These are phyloP conservation scores for Aspidoscelis tigris DNA, from an alignment of 2,113 vertebrate species.

Conservation along the genomic window DNA sequence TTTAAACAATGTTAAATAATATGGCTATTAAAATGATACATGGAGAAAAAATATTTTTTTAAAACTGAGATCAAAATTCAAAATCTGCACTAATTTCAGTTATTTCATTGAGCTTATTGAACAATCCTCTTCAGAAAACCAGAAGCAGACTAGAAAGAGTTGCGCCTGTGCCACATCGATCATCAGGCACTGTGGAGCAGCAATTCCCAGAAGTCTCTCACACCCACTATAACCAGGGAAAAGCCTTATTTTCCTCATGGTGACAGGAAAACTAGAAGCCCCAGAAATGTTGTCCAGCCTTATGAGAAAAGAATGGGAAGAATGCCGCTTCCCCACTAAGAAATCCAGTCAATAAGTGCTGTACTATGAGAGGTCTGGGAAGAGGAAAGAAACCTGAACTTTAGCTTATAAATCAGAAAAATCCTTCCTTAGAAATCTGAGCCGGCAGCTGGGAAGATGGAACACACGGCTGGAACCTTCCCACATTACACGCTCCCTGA, in stretches of 20 bases:
- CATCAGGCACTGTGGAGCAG: neutral
- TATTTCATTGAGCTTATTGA: too few species aligned
- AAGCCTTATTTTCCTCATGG: slow-evolving; percentile 27
- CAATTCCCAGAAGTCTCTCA: slow-evolving; percentile 26
- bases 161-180: slow-evolving; percentile 44
- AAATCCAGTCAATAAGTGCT: slow-evolving; percentile 68
- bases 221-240: slow-evolving; percentile 26
- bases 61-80: too few species aligned
- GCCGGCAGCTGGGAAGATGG: slow-evolving; percentile 58
- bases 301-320: slow-evolving; percentile 83
- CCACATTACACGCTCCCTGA: slow-evolving; percentile 6
- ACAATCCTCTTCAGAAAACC: neutral
- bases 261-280: slow-evolving; percentile 55
- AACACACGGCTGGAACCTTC: slow-evolving; percentile 32
- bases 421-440: slow-evolving; percentile 73
- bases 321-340: slow-evolving; percentile 72
- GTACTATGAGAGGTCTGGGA: slow-evolving; percentile 16
- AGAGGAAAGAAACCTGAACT: slow-evolving; percentile 58
- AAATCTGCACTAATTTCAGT: too few species aligned
- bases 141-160: neutral
- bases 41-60: too few species aligned
- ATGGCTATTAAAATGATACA: too few species aligned
- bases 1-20: too few species aligned
- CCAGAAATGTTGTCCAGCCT: slow-evolving; percentile 59
- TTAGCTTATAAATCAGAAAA: slow-evolving; percentile 67